These are phyloP conservation scores for Tadarida brasiliensis DNA, from an alignment of 2,797 vertebrate species.

Conservation along the genomic window DNA sequence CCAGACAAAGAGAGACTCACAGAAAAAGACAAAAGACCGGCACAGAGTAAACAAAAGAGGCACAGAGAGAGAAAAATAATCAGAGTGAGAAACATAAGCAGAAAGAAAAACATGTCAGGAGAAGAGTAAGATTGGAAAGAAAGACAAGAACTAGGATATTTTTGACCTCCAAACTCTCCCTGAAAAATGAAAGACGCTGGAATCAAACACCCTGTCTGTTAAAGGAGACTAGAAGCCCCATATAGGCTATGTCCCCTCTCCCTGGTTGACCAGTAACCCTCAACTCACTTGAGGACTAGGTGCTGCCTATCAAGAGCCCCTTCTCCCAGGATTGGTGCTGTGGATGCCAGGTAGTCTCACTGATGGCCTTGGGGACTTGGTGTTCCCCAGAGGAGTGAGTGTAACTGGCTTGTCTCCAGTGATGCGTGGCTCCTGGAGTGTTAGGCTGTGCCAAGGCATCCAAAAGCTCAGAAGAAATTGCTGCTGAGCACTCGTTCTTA, in stretches of 20 bases:
- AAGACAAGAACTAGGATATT: neutral
- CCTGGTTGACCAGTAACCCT: neutral
- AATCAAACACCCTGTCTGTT: neutral
- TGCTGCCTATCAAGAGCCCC: neutral
- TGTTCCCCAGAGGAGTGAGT: neutral
- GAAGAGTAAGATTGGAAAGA: neutral
- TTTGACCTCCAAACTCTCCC: neutral
- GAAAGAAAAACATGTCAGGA: neutral
- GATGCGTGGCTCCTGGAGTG: neutral
- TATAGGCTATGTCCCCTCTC: neutral
- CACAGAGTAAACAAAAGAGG: neutral
- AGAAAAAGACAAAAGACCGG: neutral
- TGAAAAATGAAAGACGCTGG: neutral
- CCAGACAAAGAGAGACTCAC: neutral
- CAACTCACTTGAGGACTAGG: neutral
- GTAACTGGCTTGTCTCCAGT: neutral
- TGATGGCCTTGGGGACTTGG: neutral
- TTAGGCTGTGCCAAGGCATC: no score
- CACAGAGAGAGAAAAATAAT: neutral
- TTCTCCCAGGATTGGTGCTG: neutral
- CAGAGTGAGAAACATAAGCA: neutral
- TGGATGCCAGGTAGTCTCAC: neutral
- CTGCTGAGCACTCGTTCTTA: neutral
- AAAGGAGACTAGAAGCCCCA: neutral
- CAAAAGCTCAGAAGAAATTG: neutral